phyloP scores from a whole-genome alignment of 2,888 invertebrate species.

The Drosophila stalkeri region DNA sequence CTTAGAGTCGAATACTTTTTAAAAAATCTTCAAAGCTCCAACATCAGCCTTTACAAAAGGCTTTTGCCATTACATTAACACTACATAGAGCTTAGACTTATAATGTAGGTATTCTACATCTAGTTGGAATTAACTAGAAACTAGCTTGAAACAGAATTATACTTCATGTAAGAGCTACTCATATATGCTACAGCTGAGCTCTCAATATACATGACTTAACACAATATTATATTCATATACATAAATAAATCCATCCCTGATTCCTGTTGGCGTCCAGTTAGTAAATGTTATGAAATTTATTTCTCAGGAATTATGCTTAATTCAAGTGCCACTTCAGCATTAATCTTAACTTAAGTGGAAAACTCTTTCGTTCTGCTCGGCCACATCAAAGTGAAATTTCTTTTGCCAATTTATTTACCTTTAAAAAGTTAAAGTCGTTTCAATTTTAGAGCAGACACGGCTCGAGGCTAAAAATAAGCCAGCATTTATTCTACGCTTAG shows the following conservation, averaged over 20 bases:
- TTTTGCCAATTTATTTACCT: constrained; percentile 11
- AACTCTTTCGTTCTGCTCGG: not conserved
- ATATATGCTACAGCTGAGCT: not conserved
- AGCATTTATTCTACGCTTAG: constrained; percentile 8
- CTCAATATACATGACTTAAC: not conserved
- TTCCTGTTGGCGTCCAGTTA: not conserved
- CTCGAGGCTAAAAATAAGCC: not conserved
- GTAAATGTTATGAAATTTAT: constrained; percentile 1
- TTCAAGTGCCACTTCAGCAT: not conserved
- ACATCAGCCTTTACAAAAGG: too few relatives aligned
- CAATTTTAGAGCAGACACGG: not conserved
- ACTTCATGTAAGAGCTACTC: not conserved
- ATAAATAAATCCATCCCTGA: not conserved
- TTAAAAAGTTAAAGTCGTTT: constrained; percentile 18
- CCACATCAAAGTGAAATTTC: constrained; percentile 55
- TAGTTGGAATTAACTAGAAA: not conserved
- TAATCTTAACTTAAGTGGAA: constrained; percentile 11
- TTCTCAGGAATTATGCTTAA: not conserved
- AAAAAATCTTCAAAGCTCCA: not conserved
- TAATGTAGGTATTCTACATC: too few relatives aligned
- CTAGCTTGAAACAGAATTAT: not conserved
- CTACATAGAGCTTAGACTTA: not conserved
- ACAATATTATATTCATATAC: not conserved
- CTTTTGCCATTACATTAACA: not conserved
- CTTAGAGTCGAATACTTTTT: not conserved